Percentiles rank a stretch among this genome's conserved stretches.
Evolutionary conservation across 2,888 invertebrate species (phyloP).

Genomic region (Drosophila acutilabella): DNA sequence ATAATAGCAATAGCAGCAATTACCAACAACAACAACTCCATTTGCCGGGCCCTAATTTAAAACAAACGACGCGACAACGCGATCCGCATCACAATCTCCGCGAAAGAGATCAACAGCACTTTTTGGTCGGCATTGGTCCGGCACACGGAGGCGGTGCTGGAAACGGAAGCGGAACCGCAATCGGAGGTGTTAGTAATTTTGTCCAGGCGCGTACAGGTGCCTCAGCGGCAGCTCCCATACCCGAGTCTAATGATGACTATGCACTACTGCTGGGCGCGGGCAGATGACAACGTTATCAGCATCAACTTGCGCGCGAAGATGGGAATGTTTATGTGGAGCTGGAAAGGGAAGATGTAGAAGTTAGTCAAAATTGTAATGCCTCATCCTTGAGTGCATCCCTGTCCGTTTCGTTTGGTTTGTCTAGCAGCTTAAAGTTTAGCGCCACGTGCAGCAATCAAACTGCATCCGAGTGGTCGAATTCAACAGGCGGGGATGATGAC

Average conservation of each 20-base stretch:
- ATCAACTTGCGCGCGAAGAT: conserved; percentile 57
- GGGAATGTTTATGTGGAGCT: conserved; percentile 43
- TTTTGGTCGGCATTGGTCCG: conserved; percentile 65
- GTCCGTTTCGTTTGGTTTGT: conserved; percentile 79
- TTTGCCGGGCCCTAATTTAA: conserved; percentile 58
- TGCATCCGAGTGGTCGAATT: conserved; percentile 80
- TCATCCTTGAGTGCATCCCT: conserved; percentile 79
- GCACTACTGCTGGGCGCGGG: conserved; percentile 77
- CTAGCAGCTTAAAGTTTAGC: conserved; percentile 80
- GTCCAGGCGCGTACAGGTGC: conserved; percentile 71
- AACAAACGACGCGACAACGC: conserved; percentile 65
- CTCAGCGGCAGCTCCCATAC: conserved; percentile 74
- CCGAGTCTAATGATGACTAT: conserved; percentile 81
- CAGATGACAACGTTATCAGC: conserved; percentile 82
- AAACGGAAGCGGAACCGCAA: background rate
- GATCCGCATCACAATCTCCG: conserved; percentile 73
- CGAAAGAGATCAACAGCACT: conserved; percentile 63
- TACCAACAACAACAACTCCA: conserved; percentile 80
- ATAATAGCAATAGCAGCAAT: conserved; percentile 71
- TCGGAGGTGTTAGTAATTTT: conserved; percentile 68
- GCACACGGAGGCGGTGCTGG: conserved; percentile 33
- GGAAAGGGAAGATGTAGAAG: conserved; percentile 68
- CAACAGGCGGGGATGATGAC: conserved; percentile 72
- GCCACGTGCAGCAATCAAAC: conserved; percentile 76
- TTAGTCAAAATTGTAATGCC: conserved; percentile 77